These are phyloP conservation scores for Eonycteris spelaea DNA, from an alignment of 2,113 vertebrate species.

Conservation along the genomic window DNA sequence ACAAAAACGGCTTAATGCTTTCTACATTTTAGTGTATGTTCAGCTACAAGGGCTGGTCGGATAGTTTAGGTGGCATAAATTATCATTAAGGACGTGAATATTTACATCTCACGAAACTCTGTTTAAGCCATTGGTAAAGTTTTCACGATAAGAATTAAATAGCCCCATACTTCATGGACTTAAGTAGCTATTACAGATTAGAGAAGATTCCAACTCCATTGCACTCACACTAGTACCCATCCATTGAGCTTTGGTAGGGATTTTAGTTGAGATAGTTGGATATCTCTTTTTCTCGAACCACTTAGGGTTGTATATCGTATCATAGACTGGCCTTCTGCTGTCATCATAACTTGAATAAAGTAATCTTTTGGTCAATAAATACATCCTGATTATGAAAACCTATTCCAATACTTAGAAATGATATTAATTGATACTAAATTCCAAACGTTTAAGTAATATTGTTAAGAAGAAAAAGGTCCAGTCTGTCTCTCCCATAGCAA, in stretches of 20 bases:
- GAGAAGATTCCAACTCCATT: not conserved
- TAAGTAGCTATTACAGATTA: not conserved
- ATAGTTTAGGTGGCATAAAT: not conserved
- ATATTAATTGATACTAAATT: not conserved
- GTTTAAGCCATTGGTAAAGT: not conserved
- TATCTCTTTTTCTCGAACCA: not conserved
- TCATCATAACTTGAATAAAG: not conserved
- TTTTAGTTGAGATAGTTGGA: not conserved
- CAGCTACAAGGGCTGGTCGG: not conserved
- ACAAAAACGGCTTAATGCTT: not conserved
- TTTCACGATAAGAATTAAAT: not conserved
- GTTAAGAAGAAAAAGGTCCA: conserved; percentile 2
- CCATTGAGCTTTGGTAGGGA: not conserved
- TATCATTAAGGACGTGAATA: not conserved
- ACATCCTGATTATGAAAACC: not conserved
- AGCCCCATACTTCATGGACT: not conserved
- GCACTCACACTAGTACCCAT: not conserved
- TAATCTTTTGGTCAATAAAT: not conserved
- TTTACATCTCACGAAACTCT: not conserved
- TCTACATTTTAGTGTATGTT: not conserved
- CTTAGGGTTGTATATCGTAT: not conserved
- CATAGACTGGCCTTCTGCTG: not conserved
- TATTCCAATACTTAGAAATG: not conserved
- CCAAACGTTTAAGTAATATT: conserved; percentile 11
- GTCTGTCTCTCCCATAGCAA: not conserved